Evolutionary conservation across 2,888 invertebrate genomes (phyloP).

Genomic region (Chymomyza caudatula): DNA sequence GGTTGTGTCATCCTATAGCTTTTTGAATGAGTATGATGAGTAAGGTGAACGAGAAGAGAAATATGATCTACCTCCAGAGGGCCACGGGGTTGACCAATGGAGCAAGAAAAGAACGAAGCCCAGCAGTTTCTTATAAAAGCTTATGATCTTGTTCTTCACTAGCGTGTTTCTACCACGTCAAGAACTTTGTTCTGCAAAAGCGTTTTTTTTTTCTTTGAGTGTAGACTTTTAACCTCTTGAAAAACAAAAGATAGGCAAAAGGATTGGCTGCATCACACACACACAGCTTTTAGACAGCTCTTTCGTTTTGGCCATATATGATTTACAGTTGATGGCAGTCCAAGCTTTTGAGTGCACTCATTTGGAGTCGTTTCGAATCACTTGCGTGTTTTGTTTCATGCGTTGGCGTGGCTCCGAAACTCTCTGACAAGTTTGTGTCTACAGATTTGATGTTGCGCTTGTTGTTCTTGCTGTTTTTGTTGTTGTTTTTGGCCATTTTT

Average conservation of each 20-base stretch:
- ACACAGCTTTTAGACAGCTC: not conserved
- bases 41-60: too few species aligned
- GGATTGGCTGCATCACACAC: not conserved
- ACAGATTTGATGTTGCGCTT: not conserved
- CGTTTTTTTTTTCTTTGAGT: not conserved
- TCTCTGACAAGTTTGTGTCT: not conserved
- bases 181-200: too few species aligned
- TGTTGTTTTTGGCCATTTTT: slow-evolving; percentile 45
- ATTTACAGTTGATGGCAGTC: not conserved
- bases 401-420: slow-evolving; percentile 52
- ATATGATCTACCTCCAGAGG: too few species aligned
- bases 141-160: too few species aligned
- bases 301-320: too few species aligned
- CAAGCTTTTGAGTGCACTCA: slow-evolving; percentile 22
- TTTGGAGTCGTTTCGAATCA: slow-evolving; percentile 17
- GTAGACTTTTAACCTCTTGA: not conserved
- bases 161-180: too few species aligned
- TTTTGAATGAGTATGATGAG: too few species aligned
- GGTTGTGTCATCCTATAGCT: too few species aligned
- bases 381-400: slow-evolving; percentile 43
- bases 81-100: too few species aligned
- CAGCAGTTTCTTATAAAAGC: too few species aligned
- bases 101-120: too few species aligned
- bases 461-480: not conserved
- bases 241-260: not conserved